phyloP scores from a whole-genome alignment of 2,797 vertebrate genomes.

The Lemur catta region DNA sequence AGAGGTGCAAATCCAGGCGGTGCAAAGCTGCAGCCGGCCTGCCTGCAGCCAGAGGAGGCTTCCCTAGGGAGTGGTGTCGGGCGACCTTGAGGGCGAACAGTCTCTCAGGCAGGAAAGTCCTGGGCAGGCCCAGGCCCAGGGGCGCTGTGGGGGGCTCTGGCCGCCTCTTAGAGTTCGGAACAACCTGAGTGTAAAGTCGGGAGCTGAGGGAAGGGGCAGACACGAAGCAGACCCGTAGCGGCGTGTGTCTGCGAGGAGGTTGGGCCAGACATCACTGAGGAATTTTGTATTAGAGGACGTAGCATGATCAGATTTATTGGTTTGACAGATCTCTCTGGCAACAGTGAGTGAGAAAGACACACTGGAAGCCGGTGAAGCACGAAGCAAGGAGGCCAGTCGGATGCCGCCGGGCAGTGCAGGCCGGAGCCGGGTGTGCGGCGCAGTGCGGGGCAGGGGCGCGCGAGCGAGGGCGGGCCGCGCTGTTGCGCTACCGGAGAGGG shows the following conservation, averaged over 20 bases:
- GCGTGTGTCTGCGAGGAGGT: neutral
- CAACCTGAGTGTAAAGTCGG: too few relatives aligned
- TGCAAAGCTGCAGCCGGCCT: neutral
- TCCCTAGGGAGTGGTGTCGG: too few relatives aligned
- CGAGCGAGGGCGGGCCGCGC: neutral
- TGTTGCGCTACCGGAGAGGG: neutral
- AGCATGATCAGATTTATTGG: neutral
- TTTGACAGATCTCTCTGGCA: neutral
- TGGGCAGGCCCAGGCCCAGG: neutral
- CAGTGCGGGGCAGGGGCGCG: accelerated
- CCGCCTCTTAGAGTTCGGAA: accelerated
- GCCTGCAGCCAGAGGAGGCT: neutral
- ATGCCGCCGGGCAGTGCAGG: neutral
- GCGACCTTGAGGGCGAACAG: neutral
- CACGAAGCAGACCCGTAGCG: neutral
- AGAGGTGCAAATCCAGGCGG: neutral
- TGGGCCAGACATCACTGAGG: neutral
- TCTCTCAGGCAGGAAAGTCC: neutral
- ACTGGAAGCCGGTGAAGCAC: neutral
- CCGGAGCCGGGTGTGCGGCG: neutral
- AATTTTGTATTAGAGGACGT: neutral
- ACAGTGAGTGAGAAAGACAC: neutral
- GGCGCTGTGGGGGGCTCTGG: accelerated
- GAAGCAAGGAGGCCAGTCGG: neutral
- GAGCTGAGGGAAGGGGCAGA: neutral